phyloP scores from a whole-genome alignment of 2,113 vertebrate genomes.

The Ranitomeya imitator region DNA sequence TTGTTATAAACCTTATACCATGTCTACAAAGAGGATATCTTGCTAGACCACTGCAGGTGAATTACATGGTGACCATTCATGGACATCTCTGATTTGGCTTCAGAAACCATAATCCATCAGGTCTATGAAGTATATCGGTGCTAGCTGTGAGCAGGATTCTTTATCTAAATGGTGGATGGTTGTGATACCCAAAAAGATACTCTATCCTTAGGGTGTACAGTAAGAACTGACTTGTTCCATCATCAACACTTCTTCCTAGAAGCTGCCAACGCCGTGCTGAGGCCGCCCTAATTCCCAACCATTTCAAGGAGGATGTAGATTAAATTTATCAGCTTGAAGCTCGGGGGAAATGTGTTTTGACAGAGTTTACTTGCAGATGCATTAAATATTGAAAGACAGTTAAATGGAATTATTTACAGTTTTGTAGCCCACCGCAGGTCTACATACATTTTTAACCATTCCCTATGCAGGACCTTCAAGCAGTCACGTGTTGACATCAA shows the following conservation, averaged over 20 bases:
- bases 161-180: background rate
- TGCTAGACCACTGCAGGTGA: too few species aligned
- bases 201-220: background rate
- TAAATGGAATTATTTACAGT: constrained; percentile 25
- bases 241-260: background rate
- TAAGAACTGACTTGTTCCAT: background rate
- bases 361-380: constrained; percentile 21
- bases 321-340: constrained; percentile 1
- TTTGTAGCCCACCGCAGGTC: constrained; percentile 3
- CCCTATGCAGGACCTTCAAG: background rate
- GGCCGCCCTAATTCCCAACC: background rate
- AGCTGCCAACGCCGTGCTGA: background rate
- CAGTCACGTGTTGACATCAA: background rate
- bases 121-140: too few species aligned
- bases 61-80: too few species aligned
- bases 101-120: too few species aligned
- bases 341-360: constrained; percentile 17
- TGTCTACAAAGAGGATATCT: too few species aligned
- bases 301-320: background rate
- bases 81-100: too few species aligned
- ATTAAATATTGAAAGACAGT: constrained; percentile 26
- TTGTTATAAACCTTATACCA: too few species aligned
- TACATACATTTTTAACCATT: background rate
- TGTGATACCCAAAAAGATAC: background rate
- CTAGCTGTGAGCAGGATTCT: too few species aligned